Base-by-base conservation (phyloP, 2,797 vertebrate species). In the Gymnoscopelus braueri region DNA sequence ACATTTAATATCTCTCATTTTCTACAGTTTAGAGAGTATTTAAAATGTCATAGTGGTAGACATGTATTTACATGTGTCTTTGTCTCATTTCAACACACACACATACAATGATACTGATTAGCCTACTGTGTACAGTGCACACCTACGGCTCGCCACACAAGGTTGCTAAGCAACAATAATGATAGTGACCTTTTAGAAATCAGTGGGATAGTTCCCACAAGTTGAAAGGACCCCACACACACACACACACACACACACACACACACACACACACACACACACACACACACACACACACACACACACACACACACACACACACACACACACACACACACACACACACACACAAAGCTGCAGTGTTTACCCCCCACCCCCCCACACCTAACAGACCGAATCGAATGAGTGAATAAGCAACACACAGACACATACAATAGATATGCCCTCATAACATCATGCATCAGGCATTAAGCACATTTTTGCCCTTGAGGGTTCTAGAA, bases 101-200 rank as follows among this genome's bases (percentile, higher is more conserved):
- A 58, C 69, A 60, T 79, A 74, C 79, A 71, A 70, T 79, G 13
- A 13, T 24, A 61, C 32, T 44, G 39, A 44, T 44, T 44, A 44
- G 39, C 39, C 39, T 66, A 84, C 75, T 60, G 79, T 60, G 79
- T 82, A 81, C 72, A 62, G 64, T 61, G 63, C 69, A 72, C 80
- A 88, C 90, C 86, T 92, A 88, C 91, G 85, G 78, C 83, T 90
- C 87, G 53, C 72, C 78, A 82, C 84, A 82, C 84, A 53, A 75
- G 87, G 93, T 95, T 95, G 94, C 94, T 93, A 89, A 88, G 94
- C 94, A 94, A 95, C 94, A 93, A 91, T 93, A 94, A 93, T 93
- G 91, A 93, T 88, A 91, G 88, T 95, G 94, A 95, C 93, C 93
- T 95, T 95, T 95, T 85, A 81, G 81, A 90, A 88, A 91, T 91